These are phyloP conservation scores for Hoplostethus atlanticus DNA, from an alignment of 2,797 vertebrate species.

Conservation along the genomic window DNA sequence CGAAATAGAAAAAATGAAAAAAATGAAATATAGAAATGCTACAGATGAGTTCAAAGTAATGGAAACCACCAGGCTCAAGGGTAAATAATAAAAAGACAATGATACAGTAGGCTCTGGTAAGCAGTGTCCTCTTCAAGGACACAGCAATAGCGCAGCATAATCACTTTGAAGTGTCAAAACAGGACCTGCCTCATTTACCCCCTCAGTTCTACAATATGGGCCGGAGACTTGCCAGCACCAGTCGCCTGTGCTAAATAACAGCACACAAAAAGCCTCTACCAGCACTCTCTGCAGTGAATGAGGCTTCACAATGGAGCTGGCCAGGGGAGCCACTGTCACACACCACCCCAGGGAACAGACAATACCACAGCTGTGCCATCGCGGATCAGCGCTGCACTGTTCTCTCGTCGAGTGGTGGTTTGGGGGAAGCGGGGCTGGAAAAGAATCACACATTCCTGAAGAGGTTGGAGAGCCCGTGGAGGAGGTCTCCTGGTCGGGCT, in stretches of 20 bases:
- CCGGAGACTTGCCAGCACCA: constrained; percentile 65
- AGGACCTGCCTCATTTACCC: constrained; percentile 71
- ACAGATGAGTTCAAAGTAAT: constrained; percentile 25
- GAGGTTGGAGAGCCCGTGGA: constrained; percentile 72
- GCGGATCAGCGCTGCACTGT: constrained; percentile 69
- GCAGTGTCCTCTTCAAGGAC: constrained; percentile 66
- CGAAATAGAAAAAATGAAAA: not conserved
- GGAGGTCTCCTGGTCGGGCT: constrained; percentile 64
- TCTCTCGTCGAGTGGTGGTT: constrained; percentile 68
- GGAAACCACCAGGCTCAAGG: constrained; percentile 32
- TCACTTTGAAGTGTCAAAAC: constrained; percentile 73
- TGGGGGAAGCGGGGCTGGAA: constrained; percentile 75
- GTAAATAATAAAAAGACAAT: constrained; percentile 38
- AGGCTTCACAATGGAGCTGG: constrained; percentile 72
- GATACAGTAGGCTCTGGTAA: constrained; percentile 30
- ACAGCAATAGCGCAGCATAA: constrained; percentile 57
- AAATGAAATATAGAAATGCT: not conserved
- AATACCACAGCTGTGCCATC: constrained; percentile 73
- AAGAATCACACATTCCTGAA: constrained; percentile 85
- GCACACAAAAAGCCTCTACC: constrained; percentile 76
- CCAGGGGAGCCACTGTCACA: constrained; percentile 72
- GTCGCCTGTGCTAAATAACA: constrained; percentile 67
- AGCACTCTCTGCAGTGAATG: constrained; percentile 69
- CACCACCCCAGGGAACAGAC: constrained; percentile 74
- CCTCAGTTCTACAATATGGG: constrained; percentile 54